phyloP scores from a whole-genome alignment of 2,113 vertebrate genomes.

The Stigmatopora argus region DNA sequence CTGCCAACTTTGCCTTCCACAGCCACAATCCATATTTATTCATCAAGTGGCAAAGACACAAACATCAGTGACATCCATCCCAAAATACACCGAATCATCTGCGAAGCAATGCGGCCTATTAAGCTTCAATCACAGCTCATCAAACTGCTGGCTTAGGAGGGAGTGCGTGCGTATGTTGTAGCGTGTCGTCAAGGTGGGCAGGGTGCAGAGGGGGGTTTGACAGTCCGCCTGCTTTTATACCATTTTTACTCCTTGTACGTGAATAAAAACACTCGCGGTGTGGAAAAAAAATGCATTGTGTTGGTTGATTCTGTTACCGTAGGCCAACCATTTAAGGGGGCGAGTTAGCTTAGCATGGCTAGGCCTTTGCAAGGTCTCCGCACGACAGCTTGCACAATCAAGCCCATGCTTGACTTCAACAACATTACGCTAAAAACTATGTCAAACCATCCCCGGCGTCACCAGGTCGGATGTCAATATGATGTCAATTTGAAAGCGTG shows the following conservation, averaged over 20 bases:
- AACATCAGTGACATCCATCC: not conserved
- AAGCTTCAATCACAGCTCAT: constrained; percentile 36
- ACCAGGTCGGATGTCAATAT: not conserved
- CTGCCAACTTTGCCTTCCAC: constrained; percentile 35
- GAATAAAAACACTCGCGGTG: rapidly evolving
- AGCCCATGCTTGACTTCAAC: constrained; percentile 18
- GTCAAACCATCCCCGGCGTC: not conserved
- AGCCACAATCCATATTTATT: constrained; percentile 23
- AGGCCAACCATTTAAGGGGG: not conserved
- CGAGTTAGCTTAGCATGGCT: constrained; percentile 31
- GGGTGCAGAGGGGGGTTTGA: not conserved
- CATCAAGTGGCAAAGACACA: not conserved
- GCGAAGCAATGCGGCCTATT: constrained; percentile 37
- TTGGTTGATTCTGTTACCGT: not conserved
- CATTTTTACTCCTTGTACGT: not conserved
- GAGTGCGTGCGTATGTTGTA: not conserved
- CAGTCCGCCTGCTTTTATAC: constrained; percentile 1
- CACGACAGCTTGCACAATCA: not conserved
- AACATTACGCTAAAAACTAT: constrained; percentile 17
- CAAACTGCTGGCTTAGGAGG: constrained; percentile 17
- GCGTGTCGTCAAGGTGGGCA: not conserved
- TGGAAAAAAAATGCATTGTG: too few relatives aligned
- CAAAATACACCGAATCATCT: not conserved
- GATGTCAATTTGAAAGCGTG: not conserved
- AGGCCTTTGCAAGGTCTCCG: constrained; percentile 30